Percentiles rank a stretch among this genome's conserved stretches.
These are phyloP conservation scores for Astropecten irregularis DNA, from an alignment of 53 echinoderm and acorn worm species.

Conservation along the genomic window DNA sequence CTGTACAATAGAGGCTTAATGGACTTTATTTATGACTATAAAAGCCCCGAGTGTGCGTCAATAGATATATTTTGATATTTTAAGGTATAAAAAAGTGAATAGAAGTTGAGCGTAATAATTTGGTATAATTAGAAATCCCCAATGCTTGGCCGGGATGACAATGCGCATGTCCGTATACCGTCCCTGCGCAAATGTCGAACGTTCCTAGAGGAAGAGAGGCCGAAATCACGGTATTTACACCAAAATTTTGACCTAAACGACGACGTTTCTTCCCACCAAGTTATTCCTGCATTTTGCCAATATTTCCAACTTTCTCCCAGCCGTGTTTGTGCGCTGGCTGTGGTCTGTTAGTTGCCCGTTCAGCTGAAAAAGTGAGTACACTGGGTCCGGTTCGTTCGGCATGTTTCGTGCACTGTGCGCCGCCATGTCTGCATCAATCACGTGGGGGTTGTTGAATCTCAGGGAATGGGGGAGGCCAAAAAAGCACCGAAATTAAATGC, in stretches of 20 bases:
- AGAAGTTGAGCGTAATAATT: slow-evolving; percentile 37
- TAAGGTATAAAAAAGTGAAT: neutral
- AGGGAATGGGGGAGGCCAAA: slow-evolving; percentile 49
- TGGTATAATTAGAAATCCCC: slow-evolving; percentile 2
- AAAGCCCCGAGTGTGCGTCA: neutral
- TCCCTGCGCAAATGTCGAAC: slow-evolving; percentile 50
- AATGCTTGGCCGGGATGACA: neutral
- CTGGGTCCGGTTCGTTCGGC: slow-evolving; percentile 16
- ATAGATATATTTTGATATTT: neutral
- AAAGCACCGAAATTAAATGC: slow-evolving; percentile 62
- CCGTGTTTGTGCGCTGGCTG: slow-evolving; percentile 38
- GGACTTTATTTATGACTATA: neutral
- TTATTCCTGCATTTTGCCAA: slow-evolving; percentile 21
- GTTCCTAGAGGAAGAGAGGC: slow-evolving; percentile 34
- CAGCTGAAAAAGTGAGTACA: slow-evolving; percentile 52
- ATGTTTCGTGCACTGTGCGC: slow-evolving; percentile 51
- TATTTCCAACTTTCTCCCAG: slow-evolving; percentile 3
- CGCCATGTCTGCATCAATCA: slow-evolving; percentile 49
- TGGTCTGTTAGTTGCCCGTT: slow-evolving; percentile 30
- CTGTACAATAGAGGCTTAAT: neutral
- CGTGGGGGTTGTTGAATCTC: slow-evolving; percentile 52
- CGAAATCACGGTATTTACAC: slow-evolving; percentile 23
- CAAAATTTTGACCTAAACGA: slow-evolving; percentile 33
- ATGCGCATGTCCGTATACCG: slow-evolving; percentile 28
- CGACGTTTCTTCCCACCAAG: slow-evolving; percentile 19